Evolutionary conservation across 2,113 vertebrate genomes (phyloP), one percentile per base, ranked within the genome.

Genomic region (Microcebus jonahi): DNA sequence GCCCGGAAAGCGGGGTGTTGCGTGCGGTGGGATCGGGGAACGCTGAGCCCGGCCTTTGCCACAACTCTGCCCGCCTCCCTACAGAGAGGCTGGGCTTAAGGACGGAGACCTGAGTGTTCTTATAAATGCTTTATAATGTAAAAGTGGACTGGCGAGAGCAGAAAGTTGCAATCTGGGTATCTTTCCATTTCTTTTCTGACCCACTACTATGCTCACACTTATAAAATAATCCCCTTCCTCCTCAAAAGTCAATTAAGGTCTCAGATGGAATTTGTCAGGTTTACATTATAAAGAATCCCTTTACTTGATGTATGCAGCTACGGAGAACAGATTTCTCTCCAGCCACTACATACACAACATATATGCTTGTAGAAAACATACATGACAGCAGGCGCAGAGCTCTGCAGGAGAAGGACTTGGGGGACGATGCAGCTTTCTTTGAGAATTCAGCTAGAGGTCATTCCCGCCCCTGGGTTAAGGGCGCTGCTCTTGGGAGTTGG

Each of bases 51-150:
- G 55, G 18, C 25, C 61, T 59, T 71, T 68, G 88, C 25, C 53
- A 15, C 53, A 53, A 15, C 42, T 36, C 57, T 63, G 18, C 88
- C 53, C 39, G 18, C 0, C 0, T 11, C 9, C 63, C 75, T 3
- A 0, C 3, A 11, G 79, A 0, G 0, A 82, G 2, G 29, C 34
- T 0, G 0, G n/a, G 68, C 91, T 91, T 73, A 10, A 65, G 50
- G 57, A 5, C 6, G 63, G 90, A 98, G 90, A 96, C 77, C 80
- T 21, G 82, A 68, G 83, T 92, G 94, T 96, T 94, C 91, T 94
- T 65, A 67, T 76, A 97, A 96, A 97, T 61, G 93, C 90, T 97
- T 98, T 94, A 94, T 92, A 97, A 97, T 92, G 96, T 67, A 95
- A 87, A 97, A 96, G 90, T 20, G 57, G 50, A 61, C 50, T 0